These are phyloP conservation scores for Amblyopsis rosae DNA, from an alignment of 2,113 vertebrate species.

Conservation along the genomic window DNA sequence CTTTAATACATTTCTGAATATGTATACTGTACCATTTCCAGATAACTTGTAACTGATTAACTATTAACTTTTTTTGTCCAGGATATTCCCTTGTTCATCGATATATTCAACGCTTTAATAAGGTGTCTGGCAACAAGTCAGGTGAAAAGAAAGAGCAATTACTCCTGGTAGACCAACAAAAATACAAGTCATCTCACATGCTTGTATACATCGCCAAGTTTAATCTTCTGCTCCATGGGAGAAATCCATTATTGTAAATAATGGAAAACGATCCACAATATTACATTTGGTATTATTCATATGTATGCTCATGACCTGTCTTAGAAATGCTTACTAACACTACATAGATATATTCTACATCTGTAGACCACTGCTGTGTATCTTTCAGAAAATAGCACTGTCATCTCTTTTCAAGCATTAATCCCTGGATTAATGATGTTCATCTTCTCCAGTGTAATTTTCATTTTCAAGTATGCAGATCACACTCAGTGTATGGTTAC, in stretches of 20 bases:
- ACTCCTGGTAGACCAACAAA: slow-evolving; percentile 14
- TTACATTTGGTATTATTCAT: slow-evolving; percentile 40
- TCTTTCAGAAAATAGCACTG: slow-evolving; percentile 1
- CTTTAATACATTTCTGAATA: neutral
- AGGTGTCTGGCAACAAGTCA: slow-evolving; percentile 68
- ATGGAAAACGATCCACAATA: slow-evolving; percentile 34
- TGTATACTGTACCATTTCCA: neutral
- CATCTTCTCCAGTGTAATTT: slow-evolving; percentile 28
- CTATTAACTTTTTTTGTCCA: slow-evolving; percentile 28
- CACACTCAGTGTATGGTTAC: no score
- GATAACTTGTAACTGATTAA: slow-evolving; percentile 7
- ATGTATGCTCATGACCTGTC: slow-evolving; percentile 21
- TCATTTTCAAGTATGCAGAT: neutral
- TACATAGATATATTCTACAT: slow-evolving; percentile 17
- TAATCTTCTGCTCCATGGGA: neutral
- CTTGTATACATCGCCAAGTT: neutral
- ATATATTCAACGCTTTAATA: slow-evolving; percentile 72
- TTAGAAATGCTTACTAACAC: slow-evolving; percentile 18
- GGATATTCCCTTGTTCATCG: slow-evolving; percentile 68
- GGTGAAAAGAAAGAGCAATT: slow-evolving; percentile 40
- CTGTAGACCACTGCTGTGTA: slow-evolving; percentile 3
- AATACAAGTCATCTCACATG: neutral
- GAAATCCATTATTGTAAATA: slow-evolving; percentile 30
- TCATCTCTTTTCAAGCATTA: slow-evolving; percentile 33
- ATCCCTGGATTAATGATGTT: slow-evolving; percentile 41